Evolutionary conservation across 1,140 invertebrate genomes (phyloP), one percentile per base, ranked within the genome.

Genomic region (Orius insidiosus): DNA sequence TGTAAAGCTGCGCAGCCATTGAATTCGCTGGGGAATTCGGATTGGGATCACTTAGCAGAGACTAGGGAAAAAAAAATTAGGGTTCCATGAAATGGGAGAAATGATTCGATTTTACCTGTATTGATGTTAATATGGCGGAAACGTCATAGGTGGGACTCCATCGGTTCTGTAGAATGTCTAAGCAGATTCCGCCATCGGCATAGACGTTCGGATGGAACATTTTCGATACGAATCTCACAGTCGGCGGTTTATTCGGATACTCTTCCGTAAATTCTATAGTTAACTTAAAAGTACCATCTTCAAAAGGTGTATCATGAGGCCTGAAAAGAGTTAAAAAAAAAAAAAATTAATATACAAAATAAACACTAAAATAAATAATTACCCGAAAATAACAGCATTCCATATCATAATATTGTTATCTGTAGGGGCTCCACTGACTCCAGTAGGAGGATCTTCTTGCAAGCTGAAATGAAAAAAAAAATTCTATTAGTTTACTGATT

Each of bases 131-230:
- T 61, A 98, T 97, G 53, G 95, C 94, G 54, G 92, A 95, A 30
- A 98, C 95, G 74, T 99, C 95, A 67, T 98, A 99, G 52, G 95
- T 98, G 54, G 95, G 95, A 70, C 90, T 96, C 95, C 95, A 99
- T 68, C 93, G 80, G 66, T 98, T 98, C 72, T 98, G 92, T 66
- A 95, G 71, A 64, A 99, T 98, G 68, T 99, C 95, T 70, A 99
- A 75, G 72, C 95, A 99, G 62, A 99, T 98, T 58, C 92, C 93
- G 58, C 95, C 95, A 76, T 98, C 95, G 39, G 95, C 94, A 71
- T 98, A 99, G 18, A 99, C 92, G 75, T 98, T 98, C 48, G 95
- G 95, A 75, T 98, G 95, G 70, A 98, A 98, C 95, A 95, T 93
- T 76, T 95, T 94, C 57, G 93, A 97, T 50, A 96, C 85, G 72